phyloP scores from a whole-genome alignment of 1,140 invertebrate genomes.

The Ylistrum balloti region DNA sequence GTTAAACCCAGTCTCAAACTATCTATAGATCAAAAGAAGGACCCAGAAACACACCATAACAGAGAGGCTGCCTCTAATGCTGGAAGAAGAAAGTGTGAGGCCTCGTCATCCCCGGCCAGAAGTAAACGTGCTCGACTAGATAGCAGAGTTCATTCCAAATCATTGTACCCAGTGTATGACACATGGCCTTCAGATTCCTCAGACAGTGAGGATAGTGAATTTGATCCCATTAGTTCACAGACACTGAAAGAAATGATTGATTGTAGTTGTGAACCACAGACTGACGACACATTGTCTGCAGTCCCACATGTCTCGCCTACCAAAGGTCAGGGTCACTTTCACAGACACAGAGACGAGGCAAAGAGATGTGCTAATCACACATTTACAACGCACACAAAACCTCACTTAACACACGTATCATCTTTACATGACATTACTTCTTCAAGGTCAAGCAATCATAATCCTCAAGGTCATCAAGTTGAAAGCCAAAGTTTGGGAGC shows the following conservation, averaged over 20 bases:
- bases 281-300: background rate
- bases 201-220: constrained; percentile 19
- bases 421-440: constrained; percentile 39
- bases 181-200: background rate
- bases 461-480: background rate
- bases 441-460: background rate
- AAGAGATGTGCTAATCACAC: background rate
- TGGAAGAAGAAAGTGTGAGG: background rate
- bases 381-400: background rate
- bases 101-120: background rate
- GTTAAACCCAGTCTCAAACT: background rate
- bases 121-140: constrained; percentile 1
- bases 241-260: background rate
- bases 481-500: background rate
- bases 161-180: background rate
- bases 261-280: background rate
- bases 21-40: background rate
- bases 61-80: background rate
- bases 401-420: background rate
- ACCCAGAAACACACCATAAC: background rate
- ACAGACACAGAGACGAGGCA: background rate
- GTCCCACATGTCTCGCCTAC: background rate
- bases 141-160: background rate
- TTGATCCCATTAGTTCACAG: background rate
- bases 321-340: background rate